Percentiles rank a stretch among this genome's conserved stretches.
These are phyloP conservation scores for Lucilia sericata DNA, from an alignment of 1,140 invertebrate species.

Conservation along the genomic window DNA sequence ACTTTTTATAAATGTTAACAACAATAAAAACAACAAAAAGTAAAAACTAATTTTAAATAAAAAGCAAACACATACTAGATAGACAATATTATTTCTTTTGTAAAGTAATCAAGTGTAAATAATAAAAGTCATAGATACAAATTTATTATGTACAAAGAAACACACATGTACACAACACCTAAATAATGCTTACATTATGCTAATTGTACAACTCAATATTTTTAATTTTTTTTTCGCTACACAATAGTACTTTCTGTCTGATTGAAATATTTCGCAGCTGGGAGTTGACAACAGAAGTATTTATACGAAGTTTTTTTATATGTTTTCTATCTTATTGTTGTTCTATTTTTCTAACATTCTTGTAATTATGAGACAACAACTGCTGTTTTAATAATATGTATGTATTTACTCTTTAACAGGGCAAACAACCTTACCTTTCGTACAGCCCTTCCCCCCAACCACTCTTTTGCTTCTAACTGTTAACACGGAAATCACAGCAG, in stretches of 20 bases:
- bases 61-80: too few species aligned
- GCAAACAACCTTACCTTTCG: background rate
- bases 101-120: background rate
- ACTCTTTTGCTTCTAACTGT: background rate
- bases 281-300: background rate
- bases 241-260: too few species aligned
- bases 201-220: background rate
- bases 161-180: background rate
- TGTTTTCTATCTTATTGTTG: background rate
- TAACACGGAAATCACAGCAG: background rate
- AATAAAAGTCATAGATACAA: background rate
- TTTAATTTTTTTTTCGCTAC: too few species aligned
- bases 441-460: background rate
- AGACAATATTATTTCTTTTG: background rate
- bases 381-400: background rate
- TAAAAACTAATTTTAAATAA: background rate
- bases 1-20: background rate
- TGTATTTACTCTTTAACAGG: too few species aligned
- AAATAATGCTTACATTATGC: background rate
- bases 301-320: background rate
- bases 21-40: background rate
- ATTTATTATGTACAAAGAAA: too few species aligned
- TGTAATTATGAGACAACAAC: slow-evolving; percentile 12
- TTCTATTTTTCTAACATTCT: background rate
- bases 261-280: too few species aligned